Evolutionary conservation across 2,888 invertebrate species (phyloP), one percentile per base, ranked within the genome.

Genomic region (Prosapia bicincta): DNA sequence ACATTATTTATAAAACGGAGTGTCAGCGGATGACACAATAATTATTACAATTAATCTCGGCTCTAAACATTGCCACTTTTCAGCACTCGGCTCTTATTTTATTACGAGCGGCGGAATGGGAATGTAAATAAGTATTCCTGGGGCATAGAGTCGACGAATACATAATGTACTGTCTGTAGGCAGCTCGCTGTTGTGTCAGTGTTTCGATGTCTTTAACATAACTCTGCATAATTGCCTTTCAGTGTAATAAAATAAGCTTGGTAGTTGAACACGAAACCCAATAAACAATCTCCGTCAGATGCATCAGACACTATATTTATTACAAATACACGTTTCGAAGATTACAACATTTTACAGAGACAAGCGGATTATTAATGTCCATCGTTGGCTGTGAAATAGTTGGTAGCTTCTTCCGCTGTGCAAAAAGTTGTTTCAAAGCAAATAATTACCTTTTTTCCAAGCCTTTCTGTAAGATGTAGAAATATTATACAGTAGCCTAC

Each of bases 11-110:
- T 72, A 72, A 66, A 9, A 66, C 32, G 43, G 28, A 54, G 66
- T 69, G 72, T 72, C 72, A 69, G 69, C 28, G 68, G 67, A 76
- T 69, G 72, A 72, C 72, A 69, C 65, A 65, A 76, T 72, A 76
- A 76, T 76, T 76, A 76, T 68, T 76, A 69, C 76, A 71, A 76
- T 76, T 66, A 72, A 76, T 76, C 76, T 69, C 38, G 10, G 24
- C 24, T 70, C 38, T 26, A 54, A 20, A 54, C 54, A 20, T 54
- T 20, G 3, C 54, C 54, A 20, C 54, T 54, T 54, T 54, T 54
- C 54, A 54, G n/a, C 54, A 54, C 38, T 38, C 54, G 20, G n/a
- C 54, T 54, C n/a, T 54, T 54, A 54, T 20, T 54, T 54, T 54
- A 54, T 54, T 54, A 20, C 54, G 6, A 54, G 54, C 20, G n/a